A percentile compares a stretch with the other conserved stretches of the same genome.
Evolutionary conservation across 2,797 vertebrate genomes (phyloP).

Genomic region (Mormyrops boulengeri): DNA sequence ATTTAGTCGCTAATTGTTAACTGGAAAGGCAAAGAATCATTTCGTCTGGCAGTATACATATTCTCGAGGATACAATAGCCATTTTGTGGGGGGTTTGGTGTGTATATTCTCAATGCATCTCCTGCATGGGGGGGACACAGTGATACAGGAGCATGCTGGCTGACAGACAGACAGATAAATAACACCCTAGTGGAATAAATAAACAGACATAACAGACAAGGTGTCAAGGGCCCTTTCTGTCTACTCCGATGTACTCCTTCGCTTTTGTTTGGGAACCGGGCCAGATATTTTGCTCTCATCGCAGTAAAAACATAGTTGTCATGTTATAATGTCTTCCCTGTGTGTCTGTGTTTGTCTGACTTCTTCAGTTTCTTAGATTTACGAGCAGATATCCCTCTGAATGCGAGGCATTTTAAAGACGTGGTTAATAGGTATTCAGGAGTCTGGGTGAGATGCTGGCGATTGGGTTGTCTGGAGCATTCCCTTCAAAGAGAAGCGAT

Average conservation of each 20-base stretch:
- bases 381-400: neutral
- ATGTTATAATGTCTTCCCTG: conserved; percentile 28
- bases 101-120: neutral
- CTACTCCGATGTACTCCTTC: neutral
- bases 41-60: neutral
- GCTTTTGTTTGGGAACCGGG: neutral
- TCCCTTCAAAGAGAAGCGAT: neutral
- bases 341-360: conserved; percentile 4
- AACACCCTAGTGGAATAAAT: conserved; percentile 69
- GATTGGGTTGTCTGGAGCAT: neutral
- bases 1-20: neutral
- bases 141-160: conserved; percentile 38
- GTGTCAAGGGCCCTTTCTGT: conserved; percentile 39
- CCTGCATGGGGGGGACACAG: conserved; percentile 34
- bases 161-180: conserved; percentile 61
- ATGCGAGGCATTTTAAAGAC: conserved; percentile 12
- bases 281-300: conserved; percentile 29
- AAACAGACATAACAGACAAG: conserved; percentile 72
- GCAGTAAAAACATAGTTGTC: conserved; percentile 34
- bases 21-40: neutral
- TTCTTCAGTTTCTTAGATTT: conserved; percentile 1
- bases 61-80: neutral
- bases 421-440: neutral
- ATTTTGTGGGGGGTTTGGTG: neutral
- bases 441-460: neutral